Conservation (phyloP, 2,888 invertebrate species). For the Caenorhabditis sp. region DNA sequence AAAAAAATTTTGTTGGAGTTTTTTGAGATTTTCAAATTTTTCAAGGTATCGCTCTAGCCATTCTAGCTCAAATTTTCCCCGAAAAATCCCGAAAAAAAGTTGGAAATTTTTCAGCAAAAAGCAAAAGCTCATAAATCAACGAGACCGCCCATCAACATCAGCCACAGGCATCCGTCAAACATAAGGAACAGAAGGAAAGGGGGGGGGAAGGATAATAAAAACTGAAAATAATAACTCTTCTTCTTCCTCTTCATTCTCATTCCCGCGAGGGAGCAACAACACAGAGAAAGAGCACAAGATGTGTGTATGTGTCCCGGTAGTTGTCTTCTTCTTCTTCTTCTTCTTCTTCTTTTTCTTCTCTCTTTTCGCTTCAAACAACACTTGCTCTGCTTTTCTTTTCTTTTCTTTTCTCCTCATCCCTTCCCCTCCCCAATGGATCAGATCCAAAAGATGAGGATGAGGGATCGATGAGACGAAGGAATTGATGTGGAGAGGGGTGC, state of each 20-base stretch:
- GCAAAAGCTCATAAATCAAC: too few relatives aligned
- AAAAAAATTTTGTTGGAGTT: too few relatives aligned
- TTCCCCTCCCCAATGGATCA: too few relatives aligned
- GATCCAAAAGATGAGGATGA: not conserved
- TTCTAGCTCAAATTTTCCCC: too few relatives aligned
- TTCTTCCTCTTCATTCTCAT: not conserved
- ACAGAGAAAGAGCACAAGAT: slow-evolving; percentile 14
- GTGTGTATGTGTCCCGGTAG: not conserved
- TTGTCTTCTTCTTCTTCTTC: slow-evolving; percentile 14
- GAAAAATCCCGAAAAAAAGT: too few relatives aligned
- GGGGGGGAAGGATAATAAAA: slow-evolving; percentile 24
- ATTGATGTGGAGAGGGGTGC: not conserved
- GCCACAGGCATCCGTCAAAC: too few relatives aligned
- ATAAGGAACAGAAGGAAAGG: too few relatives aligned
- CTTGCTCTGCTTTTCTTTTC: slow-evolving; percentile 29
- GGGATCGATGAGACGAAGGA: not conserved
- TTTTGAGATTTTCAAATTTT: too few relatives aligned
- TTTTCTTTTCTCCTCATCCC: not conserved
- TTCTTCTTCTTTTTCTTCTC: slow-evolving; percentile 15
- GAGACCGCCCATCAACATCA: too few relatives aligned
- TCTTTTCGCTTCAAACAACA: slow-evolving; percentile 55
- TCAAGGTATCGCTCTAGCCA: too few relatives aligned
- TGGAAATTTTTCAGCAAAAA: too few relatives aligned
- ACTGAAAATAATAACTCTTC: slow-evolving; percentile 52
- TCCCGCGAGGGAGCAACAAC: slow-evolving; percentile 19